Evolutionary conservation across 1,140 invertebrate genomes (phyloP).

Genomic region (Tyrophagus putrescentiae): DNA sequence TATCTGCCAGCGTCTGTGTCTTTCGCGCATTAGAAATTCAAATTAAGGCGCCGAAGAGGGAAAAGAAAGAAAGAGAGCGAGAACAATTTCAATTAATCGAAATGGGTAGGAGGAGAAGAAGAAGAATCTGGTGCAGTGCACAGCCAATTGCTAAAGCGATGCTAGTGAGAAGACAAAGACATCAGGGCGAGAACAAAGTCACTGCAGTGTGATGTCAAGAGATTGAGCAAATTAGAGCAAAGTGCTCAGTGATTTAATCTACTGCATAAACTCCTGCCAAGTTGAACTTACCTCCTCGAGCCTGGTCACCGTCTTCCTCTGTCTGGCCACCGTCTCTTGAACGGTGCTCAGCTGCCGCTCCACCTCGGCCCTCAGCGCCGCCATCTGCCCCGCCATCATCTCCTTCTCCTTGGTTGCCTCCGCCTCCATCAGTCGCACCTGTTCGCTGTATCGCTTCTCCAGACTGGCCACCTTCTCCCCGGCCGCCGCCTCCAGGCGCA

Average conservation of each 20-base stretch:
- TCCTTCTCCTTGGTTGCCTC: conserved; percentile 54
- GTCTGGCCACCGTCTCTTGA: conserved; percentile 41
- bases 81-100: too few species aligned
- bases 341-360: conserved; percentile 36
- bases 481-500: conserved; percentile 53
- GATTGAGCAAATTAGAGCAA: conserved; percentile 6
- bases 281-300: conserved; percentile 33
- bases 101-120: too few species aligned
- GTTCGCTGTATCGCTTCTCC: conserved; percentile 57
- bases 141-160: too few species aligned
- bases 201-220: neutral
- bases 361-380: conserved; percentile 23
- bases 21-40: too few species aligned
- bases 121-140: too few species aligned
- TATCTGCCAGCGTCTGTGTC: too few species aligned
- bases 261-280: neutral
- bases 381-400: conserved; percentile 37
- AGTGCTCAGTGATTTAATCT: neutral
- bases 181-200: conserved; percentile 11
- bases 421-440: conserved; percentile 48
- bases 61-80: too few species aligned
- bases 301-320: conserved; percentile 39
- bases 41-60: too few species aligned
- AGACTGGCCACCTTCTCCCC: conserved; percentile 45
- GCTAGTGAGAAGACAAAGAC: too few species aligned